Base-by-base conservation (phyloP, 2,113 vertebrate genomes). In the Rhinolophus ferrumequinum region DNA sequence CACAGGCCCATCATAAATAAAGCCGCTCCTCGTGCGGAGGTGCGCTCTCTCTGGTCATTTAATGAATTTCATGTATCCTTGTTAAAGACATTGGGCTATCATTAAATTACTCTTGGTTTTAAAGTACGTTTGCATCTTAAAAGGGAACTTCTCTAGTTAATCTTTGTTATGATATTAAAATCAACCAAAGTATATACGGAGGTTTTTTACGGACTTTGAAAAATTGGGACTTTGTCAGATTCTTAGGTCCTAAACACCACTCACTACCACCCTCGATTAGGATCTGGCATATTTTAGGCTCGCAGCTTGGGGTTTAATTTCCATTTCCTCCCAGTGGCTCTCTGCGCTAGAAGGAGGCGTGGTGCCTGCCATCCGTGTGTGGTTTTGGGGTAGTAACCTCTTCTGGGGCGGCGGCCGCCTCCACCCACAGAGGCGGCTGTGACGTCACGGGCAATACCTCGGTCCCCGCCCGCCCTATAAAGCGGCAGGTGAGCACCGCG, bases 401-500 rank as follows among this genome's bases (percentile, higher is more conserved):
- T 52, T 19, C 41, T 1, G 13, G 62, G 66, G 58, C 83, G 16
- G 79, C 94, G 15, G 54, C 87, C 8, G 52, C 66, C 93, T 47
- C 82, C 94, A n/a, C 97, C 91, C 94, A 38, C 81, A 1, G 81
- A 33, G 3, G 19, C 4, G 30, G 30, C 60, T 19, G 11, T 96
- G 97, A 97, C 97, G 94, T 98, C 95, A 80, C 13, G 54, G 70
- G 54, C 58, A 28, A 62, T 3, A 66, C 69, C 56, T 2, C 26
- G 56, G 7, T 2, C 79, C 47, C 85, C n/a, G 54, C 84, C 72
- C 9, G 16, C 47, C 52, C 54, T 94, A 98, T 98, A 98, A 98
- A 97, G 94, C 44, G 3, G 58, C 96, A 95, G 97, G 97, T 97
- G 97, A 75, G 64, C 62, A 12, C 64, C 6, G 91, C 94, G 41